A percentile compares a stretch with the other conserved stretches of the same genome.
phyloP scores from a whole-genome alignment of 2,888 invertebrate genomes.

The Agrotis puta region DNA sequence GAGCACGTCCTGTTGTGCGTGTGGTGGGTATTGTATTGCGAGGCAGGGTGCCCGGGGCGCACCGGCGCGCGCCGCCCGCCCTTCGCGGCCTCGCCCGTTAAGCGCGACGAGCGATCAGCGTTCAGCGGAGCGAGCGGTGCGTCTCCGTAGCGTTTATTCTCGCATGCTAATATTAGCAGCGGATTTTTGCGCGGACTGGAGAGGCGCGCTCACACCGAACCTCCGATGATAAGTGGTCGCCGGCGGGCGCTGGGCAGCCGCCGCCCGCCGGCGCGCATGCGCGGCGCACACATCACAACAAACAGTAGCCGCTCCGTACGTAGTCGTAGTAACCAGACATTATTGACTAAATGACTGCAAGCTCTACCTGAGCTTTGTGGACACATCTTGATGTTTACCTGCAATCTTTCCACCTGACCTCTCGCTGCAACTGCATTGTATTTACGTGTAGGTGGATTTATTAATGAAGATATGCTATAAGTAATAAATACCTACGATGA shows the following conservation, averaged over 20 bases:
- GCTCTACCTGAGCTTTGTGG: slow-evolving; percentile 55
- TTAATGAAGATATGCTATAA: too few species aligned
- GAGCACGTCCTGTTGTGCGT: slow-evolving; percentile 70
- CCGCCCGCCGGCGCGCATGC: slow-evolving; percentile 76
- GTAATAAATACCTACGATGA: neutral
- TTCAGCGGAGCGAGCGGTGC: slow-evolving; percentile 61
- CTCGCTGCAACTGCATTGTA: slow-evolving; percentile 1
- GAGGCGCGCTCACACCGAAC: slow-evolving; percentile 77
- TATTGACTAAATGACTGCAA: slow-evolving; percentile 79
- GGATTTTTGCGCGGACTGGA: slow-evolving; percentile 71
- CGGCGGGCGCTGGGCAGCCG: slow-evolving; percentile 60
- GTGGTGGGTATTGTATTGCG: slow-evolving; percentile 71
- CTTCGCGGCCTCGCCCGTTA: slow-evolving; percentile 78
- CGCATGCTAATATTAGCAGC: slow-evolving; percentile 80
- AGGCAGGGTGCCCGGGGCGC: slow-evolving; percentile 70
- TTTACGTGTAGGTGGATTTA: neutral
- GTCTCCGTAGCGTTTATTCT: slow-evolving; percentile 44
- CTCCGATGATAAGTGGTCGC: slow-evolving; percentile 74
- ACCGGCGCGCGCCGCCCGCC: slow-evolving; percentile 89
- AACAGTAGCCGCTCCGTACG: slow-evolving; percentile 70
- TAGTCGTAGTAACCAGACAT: slow-evolving; percentile 67
- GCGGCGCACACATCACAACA: slow-evolving; percentile 74
- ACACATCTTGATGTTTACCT: slow-evolving; percentile 25
- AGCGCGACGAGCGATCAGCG: slow-evolving; percentile 66
- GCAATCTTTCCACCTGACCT: slow-evolving; percentile 8